phyloP scores from a whole-genome alignment of 2,888 invertebrate species.

The Acrobasis repandana region DNA sequence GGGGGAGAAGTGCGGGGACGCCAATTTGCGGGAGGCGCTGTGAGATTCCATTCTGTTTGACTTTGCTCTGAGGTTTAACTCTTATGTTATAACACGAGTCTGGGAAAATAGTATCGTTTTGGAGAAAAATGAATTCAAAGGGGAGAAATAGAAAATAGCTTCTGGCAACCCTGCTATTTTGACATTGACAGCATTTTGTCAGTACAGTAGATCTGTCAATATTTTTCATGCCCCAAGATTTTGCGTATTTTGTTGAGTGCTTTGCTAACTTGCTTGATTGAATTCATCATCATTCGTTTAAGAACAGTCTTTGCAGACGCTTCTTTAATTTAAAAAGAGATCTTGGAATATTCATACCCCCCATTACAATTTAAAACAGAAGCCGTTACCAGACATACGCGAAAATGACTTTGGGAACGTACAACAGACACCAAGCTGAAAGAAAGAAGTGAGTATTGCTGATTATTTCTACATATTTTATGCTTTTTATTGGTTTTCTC shows the following conservation, averaged over 20 bases:
- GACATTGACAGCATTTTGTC: slow-evolving; percentile 1
- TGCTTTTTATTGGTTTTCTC: slow-evolving; percentile 23
- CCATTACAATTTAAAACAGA: slow-evolving; percentile 1
- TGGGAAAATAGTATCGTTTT: too few species aligned
- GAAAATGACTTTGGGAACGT: slow-evolving; percentile 72
- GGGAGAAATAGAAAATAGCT: too few species aligned
- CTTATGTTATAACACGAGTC: too few species aligned
- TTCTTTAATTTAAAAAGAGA: background rate
- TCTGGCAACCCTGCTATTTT: too few species aligned
- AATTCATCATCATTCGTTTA: slow-evolving; percentile 1
- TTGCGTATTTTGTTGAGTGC: background rate
- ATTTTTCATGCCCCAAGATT: background rate
- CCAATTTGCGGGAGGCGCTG: too few species aligned
- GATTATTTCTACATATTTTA: slow-evolving; percentile 23
- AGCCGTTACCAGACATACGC: background rate
- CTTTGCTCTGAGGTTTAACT: too few species aligned
- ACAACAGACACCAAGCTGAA: slow-evolving; percentile 74
- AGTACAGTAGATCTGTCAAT: background rate
- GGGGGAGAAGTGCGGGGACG: too few species aligned
- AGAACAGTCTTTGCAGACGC: background rate
- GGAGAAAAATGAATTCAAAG: too few species aligned
- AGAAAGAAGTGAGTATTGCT: slow-evolving; percentile 64
- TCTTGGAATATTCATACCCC: slow-evolving; percentile 7
- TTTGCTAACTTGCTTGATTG: too few species aligned
- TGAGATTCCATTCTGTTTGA: too few species aligned